phyloP scores from a whole-genome alignment of 2,113 vertebrate species.

The Tichodroma muraria region DNA sequence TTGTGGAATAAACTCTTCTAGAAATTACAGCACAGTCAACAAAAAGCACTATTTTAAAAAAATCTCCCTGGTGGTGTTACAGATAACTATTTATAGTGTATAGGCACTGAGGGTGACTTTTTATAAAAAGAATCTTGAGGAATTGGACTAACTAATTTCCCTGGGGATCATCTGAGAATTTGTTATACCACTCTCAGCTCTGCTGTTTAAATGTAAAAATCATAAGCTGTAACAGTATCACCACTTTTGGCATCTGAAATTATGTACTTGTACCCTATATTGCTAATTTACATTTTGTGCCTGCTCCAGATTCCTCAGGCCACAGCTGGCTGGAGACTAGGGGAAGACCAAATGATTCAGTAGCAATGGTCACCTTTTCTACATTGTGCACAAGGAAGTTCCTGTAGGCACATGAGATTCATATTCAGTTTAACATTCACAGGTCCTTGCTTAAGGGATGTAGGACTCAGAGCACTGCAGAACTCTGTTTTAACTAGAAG shows the following conservation, averaged over 20 bases:
- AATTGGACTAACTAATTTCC: slow-evolving; percentile 1
- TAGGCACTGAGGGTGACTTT: background rate
- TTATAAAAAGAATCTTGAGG: background rate
- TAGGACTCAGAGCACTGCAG: background rate
- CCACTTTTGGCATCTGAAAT: background rate
- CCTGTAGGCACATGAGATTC: background rate
- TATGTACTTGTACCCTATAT: background rate
- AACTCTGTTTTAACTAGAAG: background rate
- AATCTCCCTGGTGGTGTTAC: background rate
- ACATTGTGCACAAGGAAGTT: fast-evolving
- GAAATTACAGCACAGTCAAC: background rate
- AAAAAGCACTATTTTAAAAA: background rate
- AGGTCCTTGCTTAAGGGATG: background rate
- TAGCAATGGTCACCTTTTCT: background rate
- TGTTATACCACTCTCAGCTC: background rate
- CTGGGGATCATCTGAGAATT: background rate
- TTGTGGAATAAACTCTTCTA: background rate
- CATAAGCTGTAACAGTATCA: background rate
- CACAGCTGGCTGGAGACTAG: background rate
- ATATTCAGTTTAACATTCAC: background rate
- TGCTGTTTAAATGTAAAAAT: background rate
- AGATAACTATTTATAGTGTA: background rate
- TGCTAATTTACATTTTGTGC: background rate
- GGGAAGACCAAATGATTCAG: background rate
- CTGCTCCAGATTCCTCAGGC: background rate